Evolutionary conservation across 2,797 vertebrate genomes (phyloP).

Genomic region (Anolis apletophallus): DNA sequence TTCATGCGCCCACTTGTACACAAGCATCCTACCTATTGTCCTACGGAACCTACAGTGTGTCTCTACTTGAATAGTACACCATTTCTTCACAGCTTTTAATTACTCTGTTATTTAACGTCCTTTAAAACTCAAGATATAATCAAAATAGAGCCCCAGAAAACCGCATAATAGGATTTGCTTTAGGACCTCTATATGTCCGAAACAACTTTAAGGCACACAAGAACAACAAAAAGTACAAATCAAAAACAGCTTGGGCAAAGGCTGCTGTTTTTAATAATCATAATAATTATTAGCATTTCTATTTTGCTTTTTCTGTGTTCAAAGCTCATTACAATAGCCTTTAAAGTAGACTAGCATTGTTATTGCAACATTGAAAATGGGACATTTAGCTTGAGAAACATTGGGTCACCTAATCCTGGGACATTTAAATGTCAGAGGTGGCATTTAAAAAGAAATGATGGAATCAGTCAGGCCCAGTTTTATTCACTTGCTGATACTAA

Average conservation of each 20-base stretch:
- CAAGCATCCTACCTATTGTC: background rate
- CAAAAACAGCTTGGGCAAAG: background rate
- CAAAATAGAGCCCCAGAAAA: background rate
- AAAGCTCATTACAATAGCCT: background rate
- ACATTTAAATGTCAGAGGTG: background rate
- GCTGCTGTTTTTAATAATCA: background rate
- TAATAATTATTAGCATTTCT: background rate
- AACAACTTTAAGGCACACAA: too few species aligned
- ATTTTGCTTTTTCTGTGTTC: background rate
- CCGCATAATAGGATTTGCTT: too few species aligned
- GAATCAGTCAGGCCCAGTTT: background rate
- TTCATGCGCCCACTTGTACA: background rate
- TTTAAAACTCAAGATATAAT: background rate
- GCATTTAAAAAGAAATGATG: background rate
- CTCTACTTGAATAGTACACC: background rate
- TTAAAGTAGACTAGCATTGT: background rate
- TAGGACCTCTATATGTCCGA: too few species aligned
- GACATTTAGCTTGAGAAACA: background rate
- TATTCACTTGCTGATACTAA: too few species aligned
- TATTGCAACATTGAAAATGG: background rate
- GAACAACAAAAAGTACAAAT: background rate
- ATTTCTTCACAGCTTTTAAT: background rate
- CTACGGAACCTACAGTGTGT: background rate
- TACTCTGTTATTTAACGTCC: background rate
- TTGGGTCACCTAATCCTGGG: background rate